Conservation (phyloP, 2,888 invertebrate species). For the Cyclophora punctaria region DNA sequence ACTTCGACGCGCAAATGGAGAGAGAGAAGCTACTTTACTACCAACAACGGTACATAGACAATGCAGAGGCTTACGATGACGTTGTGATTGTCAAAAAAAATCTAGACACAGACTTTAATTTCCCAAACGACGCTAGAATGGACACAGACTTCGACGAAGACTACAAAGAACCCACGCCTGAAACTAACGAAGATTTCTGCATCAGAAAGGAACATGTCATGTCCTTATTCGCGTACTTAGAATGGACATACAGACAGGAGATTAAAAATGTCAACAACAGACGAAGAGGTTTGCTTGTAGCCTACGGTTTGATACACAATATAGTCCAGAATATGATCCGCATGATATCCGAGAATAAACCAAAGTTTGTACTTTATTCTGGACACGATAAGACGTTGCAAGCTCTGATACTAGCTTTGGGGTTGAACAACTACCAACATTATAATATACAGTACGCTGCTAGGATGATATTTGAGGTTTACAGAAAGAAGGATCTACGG, state of each 20-base stretch:
- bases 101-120: conserved; percentile 69
- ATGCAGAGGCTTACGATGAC: conserved; percentile 62
- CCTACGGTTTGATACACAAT: conserved; percentile 89
- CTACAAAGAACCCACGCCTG: conserved; percentile 56
- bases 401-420: conserved; percentile 86
- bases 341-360: conserved; percentile 84
- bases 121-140: conserved; percentile 61
- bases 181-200: conserved; percentile 66
- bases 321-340: conserved; percentile 86
- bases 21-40: conserved; percentile 65
- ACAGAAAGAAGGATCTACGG: conserved; percentile 75
- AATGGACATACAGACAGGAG: conserved; percentile 84
- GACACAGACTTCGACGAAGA: conserved; percentile 66
- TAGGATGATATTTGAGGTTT: conserved; percentile 90
- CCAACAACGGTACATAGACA: conserved; percentile 63
- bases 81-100: conserved; percentile 68
- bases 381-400: conserved; percentile 95
- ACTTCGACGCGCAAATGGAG: conserved; percentile 72
- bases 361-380: conserved; percentile 87
- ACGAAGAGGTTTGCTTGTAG: conserved; percentile 80
- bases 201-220: conserved; percentile 83
- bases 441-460: conserved; percentile 90
- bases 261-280: conserved; percentile 77
- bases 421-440: conserved; percentile 77
- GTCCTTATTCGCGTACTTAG: conserved; percentile 86